Conservation (phyloP, 2,888 invertebrate species). For the Leptothorax acervorum region DNA sequence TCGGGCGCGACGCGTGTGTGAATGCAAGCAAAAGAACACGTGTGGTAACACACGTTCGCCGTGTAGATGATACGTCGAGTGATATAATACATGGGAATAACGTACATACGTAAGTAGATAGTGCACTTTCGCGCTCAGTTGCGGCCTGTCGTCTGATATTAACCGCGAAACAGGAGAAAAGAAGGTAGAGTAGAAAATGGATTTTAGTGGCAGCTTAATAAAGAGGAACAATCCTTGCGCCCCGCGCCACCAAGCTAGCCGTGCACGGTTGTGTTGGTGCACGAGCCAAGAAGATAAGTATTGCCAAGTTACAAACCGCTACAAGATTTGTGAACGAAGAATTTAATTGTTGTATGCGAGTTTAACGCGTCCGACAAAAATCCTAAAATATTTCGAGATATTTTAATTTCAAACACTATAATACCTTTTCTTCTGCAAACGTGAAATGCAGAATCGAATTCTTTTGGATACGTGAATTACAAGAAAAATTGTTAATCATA, state of each 20-base stretch:
- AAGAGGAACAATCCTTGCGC: constrained; percentile 67
- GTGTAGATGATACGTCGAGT: constrained; percentile 32
- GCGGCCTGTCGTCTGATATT: constrained; percentile 49
- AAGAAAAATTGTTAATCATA: not conserved
- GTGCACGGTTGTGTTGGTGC: constrained; percentile 3
- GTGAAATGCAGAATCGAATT: not conserved
- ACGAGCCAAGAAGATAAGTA: constrained; percentile 39
- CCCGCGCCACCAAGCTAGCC: not conserved
- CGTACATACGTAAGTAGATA: constrained; percentile 56
- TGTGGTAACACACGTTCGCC: constrained; percentile 8
- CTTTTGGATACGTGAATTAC: not conserved
- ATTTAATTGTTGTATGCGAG: constrained; percentile 19
- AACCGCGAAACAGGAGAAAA: constrained; percentile 51
- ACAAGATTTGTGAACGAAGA: not conserved
- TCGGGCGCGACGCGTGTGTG: not conserved
- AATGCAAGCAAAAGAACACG: not conserved
- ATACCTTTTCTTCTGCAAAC: not conserved
- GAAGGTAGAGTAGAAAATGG: constrained; percentile 57
- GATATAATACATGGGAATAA: constrained; percentile 47
- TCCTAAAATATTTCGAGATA: not conserved
- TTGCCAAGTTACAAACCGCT: constrained; percentile 22
- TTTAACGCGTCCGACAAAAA: not conserved
- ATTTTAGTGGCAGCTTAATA: constrained; percentile 66
- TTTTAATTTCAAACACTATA: not conserved
- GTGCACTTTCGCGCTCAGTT: constrained; percentile 53